These are phyloP conservation scores for Eumacrocentrus americanus DNA, from an alignment of 2,888 invertebrate species.

Conservation along the genomic window DNA sequence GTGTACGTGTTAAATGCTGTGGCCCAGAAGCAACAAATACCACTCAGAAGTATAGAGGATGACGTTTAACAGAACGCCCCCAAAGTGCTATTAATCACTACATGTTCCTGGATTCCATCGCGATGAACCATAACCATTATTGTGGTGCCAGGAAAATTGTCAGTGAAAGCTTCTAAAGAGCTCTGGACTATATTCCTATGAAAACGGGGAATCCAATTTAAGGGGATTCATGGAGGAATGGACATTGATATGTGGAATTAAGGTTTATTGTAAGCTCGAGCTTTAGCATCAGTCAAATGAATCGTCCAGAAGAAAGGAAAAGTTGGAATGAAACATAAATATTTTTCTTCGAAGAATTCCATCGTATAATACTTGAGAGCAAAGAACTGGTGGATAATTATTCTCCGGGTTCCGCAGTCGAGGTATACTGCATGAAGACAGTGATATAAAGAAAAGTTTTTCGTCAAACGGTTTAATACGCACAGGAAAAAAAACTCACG, in stretches of 20 bases:
- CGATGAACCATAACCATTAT: background rate
- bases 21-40: constrained; percentile 66
- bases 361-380: background rate
- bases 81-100: background rate
- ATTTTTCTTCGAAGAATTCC: background rate
- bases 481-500: background rate
- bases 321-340: background rate
- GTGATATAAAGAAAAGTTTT: background rate
- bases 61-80: constrained; percentile 60
- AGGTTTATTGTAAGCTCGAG: background rate
- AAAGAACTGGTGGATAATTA: background rate
- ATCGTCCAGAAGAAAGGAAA: background rate
- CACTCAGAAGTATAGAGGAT: constrained; percentile 63
- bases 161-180: no score
- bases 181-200: background rate
- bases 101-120: no score
- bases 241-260: background rate
- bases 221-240: no score
- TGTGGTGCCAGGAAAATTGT: no score
- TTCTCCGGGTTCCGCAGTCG: background rate
- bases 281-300: background rate
- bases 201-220: no score
- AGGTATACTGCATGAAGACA: background rate
- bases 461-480: background rate
- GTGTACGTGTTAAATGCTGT: constrained; percentile 66